A percentile compares a stretch with the other conserved stretches of the same genome.
These are phyloP conservation scores for Brachionichthys hirsutus DNA, from an alignment of 2,113 vertebrate genomes.

Conservation along the genomic window DNA sequence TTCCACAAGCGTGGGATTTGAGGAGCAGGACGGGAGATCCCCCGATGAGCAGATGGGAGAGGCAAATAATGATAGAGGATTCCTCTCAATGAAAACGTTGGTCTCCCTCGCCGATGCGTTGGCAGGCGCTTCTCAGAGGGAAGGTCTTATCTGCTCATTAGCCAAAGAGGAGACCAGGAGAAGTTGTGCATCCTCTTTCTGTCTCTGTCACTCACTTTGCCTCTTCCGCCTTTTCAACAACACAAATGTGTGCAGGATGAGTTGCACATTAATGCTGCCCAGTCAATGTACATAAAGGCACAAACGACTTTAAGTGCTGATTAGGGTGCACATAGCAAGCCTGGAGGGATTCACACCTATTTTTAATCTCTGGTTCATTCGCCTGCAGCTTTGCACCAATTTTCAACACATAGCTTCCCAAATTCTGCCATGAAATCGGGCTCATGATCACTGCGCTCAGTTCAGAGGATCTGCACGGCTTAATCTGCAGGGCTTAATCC, in stretches of 20 bases:
- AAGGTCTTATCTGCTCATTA: slow-evolving; percentile 49
- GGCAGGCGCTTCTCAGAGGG: slow-evolving; percentile 39
- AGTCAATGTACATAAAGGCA: too few species aligned
- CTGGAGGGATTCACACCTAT: not conserved
- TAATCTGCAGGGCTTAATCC: slow-evolving; percentile 53
- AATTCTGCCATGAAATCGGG: slow-evolving; percentile 15
- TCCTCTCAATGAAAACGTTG: slow-evolving; percentile 34
- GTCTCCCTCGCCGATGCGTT: slow-evolving; percentile 34
- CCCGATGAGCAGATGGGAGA: slow-evolving; percentile 28
- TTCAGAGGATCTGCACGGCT: slow-evolving; percentile 32
- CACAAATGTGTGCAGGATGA: not conserved
- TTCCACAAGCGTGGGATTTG: slow-evolving; percentile 29
- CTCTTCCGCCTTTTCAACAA: not conserved
- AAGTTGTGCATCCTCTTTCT: slow-evolving; percentile 15
- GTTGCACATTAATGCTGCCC: too few species aligned
- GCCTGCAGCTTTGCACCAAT: slow-evolving; percentile 12
- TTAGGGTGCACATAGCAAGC: too few species aligned
- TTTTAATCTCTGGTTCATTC: slow-evolving; percentile 11
- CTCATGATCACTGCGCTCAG: slow-evolving; percentile 12
- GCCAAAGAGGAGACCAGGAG: slow-evolving; percentile 39
- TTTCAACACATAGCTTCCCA: slow-evolving; percentile 9
- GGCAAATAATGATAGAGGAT: slow-evolving; percentile 35
- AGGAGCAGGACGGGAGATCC: slow-evolving; percentile 28
- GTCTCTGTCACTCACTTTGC: not conserved
- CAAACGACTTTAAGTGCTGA: too few species aligned